Conservation (phyloP, 2,113 vertebrate genomes). For the Archocentrus centrarchus region DNA sequence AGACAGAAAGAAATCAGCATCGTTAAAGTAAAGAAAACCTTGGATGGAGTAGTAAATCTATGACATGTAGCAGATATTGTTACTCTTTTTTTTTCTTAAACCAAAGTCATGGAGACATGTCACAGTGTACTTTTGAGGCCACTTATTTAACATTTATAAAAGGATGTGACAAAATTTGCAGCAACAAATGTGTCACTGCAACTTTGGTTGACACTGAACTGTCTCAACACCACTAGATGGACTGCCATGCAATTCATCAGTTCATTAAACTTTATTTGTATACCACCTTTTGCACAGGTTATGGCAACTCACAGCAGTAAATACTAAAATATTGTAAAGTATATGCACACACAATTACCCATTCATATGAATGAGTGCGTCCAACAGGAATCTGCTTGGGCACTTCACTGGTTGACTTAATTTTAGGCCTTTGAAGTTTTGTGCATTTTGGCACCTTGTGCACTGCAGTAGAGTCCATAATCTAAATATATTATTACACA, state of each 20-base stretch:
- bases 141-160: neutral
- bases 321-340: neutral
- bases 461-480: no score
- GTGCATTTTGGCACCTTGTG: no score
- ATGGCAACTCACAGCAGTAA: neutral
- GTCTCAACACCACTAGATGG: neutral
- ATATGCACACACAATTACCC: no score
- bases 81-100: neutral
- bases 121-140: neutral
- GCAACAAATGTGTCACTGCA: neutral
- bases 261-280: neutral
- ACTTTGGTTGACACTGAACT: neutral
- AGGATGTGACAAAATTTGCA: neutral
- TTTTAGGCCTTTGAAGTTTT: no score
- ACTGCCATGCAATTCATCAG: neutral
- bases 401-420: no score
- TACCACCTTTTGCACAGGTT: neutral
- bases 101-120: neutral
- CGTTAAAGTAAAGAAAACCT: neutral
- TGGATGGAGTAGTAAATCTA: neutral
- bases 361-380: no score
- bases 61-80: neutral
- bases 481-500: no score
- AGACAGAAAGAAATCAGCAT: neutral
- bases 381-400: no score